Conservation (phyloP, 2,888 invertebrate species). For the Euplagia quadripunctaria region DNA sequence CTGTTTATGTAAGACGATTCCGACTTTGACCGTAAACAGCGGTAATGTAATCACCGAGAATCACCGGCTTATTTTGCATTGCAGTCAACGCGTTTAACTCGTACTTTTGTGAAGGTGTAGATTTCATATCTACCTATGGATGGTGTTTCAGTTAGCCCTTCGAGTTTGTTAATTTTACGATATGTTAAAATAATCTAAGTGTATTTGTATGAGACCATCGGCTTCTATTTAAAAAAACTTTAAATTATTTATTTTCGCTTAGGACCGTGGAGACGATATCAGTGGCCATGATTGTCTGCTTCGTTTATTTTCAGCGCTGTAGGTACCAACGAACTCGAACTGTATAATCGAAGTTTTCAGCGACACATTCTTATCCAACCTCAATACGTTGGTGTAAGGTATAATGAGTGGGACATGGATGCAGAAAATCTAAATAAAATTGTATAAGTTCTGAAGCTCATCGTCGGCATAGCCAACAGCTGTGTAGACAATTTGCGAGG, state of each 20-base stretch:
- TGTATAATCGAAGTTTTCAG: constrained; percentile 39
- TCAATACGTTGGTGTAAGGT: neutral
- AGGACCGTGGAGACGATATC: constrained; percentile 40
- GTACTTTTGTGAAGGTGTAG: neutral
- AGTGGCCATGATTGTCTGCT: constrained; percentile 40
- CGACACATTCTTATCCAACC: constrained; percentile 18
- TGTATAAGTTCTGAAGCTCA: constrained; percentile 6
- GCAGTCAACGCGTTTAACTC: constrained; percentile 31
- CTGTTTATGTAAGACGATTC: constrained; percentile 59
- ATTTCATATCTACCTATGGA: neutral
- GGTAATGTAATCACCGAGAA: constrained; percentile 27
- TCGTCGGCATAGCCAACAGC: constrained; percentile 12
- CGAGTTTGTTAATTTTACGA: neutral
- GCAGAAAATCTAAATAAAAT: constrained; percentile 30
- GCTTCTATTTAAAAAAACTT: constrained; percentile 40
- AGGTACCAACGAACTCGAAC: constrained; percentile 63
- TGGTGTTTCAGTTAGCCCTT: neutral
- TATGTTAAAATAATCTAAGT: neutral
- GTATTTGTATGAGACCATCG: constrained; percentile 24
- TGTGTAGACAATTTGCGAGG: constrained; percentile 25
- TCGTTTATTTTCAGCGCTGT: constrained; percentile 67
- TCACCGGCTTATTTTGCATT: constrained; percentile 38
- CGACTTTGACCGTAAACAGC: constrained; percentile 34
- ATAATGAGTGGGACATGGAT: constrained; percentile 34
- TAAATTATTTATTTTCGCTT: constrained; percentile 47